phyloP scores from a whole-genome alignment of 2,888 invertebrate species.

The Alsophila aescularia region DNA sequence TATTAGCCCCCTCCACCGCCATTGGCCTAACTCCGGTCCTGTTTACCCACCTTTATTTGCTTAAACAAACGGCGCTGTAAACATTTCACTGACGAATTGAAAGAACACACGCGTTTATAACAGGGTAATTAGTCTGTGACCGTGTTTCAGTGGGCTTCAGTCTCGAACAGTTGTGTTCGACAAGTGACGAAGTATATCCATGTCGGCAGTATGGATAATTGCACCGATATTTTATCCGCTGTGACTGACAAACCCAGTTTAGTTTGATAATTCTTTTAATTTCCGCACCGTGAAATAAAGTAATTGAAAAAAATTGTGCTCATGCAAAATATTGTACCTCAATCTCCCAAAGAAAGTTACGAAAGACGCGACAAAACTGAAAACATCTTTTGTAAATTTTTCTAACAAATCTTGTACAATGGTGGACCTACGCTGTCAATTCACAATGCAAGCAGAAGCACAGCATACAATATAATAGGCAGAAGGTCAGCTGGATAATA shows the following conservation, averaged over 20 bases:
- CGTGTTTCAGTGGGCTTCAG: slow-evolving; percentile 3
- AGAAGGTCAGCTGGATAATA: too few species aligned
- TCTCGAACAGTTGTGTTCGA: slow-evolving; percentile 2
- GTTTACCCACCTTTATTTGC: slow-evolving; percentile 19
- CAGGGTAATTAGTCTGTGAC: slow-evolving; percentile 11
- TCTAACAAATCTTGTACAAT: slow-evolving; percentile 25
- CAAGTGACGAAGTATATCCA: too few species aligned
- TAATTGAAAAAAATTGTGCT: neutral
- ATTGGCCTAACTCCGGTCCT: slow-evolving; percentile 4
- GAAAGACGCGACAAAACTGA: slow-evolving; percentile 15
- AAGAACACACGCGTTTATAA: slow-evolving; percentile 5
- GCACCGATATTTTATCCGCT: too few species aligned
- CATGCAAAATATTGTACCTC: slow-evolving; percentile 22
- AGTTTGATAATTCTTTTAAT: too few species aligned
- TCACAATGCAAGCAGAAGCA: neutral
- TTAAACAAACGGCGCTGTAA: neutral
- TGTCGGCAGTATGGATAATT: too few species aligned
- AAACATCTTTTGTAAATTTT: slow-evolving; percentile 33
- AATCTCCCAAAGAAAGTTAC: slow-evolving; percentile 20
- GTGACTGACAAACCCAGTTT: too few species aligned
- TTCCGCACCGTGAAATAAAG: too few species aligned
- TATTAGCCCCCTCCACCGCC: neutral
- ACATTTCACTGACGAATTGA: slow-evolving; percentile 20
- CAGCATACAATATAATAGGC: too few species aligned
- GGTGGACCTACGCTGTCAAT: slow-evolving; percentile 5